Evolutionary conservation across 2,888 invertebrate genomes (phyloP), one percentile per base, ranked within the genome.

Genomic region (Tupiocoris notatus): DNA sequence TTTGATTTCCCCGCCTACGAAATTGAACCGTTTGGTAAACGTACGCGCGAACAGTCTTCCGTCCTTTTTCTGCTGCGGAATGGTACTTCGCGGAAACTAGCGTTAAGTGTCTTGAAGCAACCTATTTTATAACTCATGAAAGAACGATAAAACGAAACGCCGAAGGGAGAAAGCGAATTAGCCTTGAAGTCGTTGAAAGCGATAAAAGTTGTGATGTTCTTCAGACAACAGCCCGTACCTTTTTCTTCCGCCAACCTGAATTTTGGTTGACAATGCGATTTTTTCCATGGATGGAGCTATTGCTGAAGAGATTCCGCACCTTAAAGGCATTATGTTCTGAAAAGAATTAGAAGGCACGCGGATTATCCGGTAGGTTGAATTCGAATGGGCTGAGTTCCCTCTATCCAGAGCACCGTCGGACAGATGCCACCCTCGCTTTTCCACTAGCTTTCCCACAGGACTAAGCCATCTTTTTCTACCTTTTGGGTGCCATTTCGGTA

Each of bases 261-360:
- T 39, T 39, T 39, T 12, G 39, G 39, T 39, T 39, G 6, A 39
- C 39, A 39, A 39, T 39, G 39, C 39, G 39, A 39, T 39, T 39
- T 39, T 39, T 39, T 39, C n/a, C n/a, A 39, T 12, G 39, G 39
- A 3, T 7, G 39, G 12, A 39, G 6, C 39, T 3, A 39, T 12
- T 39, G 39, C 39, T n/a, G n/a, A 12, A 39, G 39, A 39, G 39
- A n/a, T 56, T 39, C 70, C 16, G 59, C 59, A 70, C 70, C 70
- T 70, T 59, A 59, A 59, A 24, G 70, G 70, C 70, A 70, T 70
- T 70, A 70, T 70, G 70, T 70, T 23, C 59, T 59, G 70, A 70
- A 70, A 70, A 59, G 70, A 59, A 70, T 70, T 70, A 59, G 25
- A 59, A 58, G 12, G 17, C 17, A 20, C 0, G 16, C n/a, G 59